Evolutionary conservation across 2,888 invertebrate species (phyloP), one percentile per base, ranked within the genome.

Genomic region (Megaustenia siamemsis): DNA sequence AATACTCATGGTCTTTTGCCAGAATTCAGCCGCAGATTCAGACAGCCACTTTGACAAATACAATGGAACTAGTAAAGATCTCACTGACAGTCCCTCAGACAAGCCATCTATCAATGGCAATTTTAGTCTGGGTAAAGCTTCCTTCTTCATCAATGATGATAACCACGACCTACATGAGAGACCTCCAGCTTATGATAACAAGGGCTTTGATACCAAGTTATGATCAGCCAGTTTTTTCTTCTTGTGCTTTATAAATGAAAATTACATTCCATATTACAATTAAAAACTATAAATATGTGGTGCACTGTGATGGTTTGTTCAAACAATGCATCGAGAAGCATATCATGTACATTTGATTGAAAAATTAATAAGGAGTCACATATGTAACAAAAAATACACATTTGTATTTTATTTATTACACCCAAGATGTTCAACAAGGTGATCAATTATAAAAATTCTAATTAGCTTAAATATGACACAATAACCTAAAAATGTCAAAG

Each of bases 81-180:
- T 38, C 43, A 53, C 18, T 35, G 71, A 71, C 8, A 49, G 35
- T 10, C 68, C 53, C 28, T 21, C 60, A 12, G 53, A 56, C 32
- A 82, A 63, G 63, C 71, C 73, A 45, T n/a, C 73, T 32, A 75
- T 60, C n/a, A 12, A 38, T 15, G 45, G 32, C 80, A 45, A 40
- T 28, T 45, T 49, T 71, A 66, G 21, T 24, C 45, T 32, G 5
- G 80, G 81, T n/a, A 88, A 88, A 60, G 87, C 89, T 18, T 87
- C 88, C 35, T 90, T 90, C 89, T 89, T 88, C 84, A 82, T 90
- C 32, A 83, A 87, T 63, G 88, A 86, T 73, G 56, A 56, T 6
- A 10, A 56, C 18, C 79, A 84, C 12, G 75, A 80, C 24, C 71
- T 86, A 40, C n/a, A 83, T 32, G 76, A 83, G 73, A 60, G 77